These are phyloP conservation scores for Stomatorhinus ivindoensis DNA, from an alignment of 2,113 vertebrate species.

Conservation along the genomic window DNA sequence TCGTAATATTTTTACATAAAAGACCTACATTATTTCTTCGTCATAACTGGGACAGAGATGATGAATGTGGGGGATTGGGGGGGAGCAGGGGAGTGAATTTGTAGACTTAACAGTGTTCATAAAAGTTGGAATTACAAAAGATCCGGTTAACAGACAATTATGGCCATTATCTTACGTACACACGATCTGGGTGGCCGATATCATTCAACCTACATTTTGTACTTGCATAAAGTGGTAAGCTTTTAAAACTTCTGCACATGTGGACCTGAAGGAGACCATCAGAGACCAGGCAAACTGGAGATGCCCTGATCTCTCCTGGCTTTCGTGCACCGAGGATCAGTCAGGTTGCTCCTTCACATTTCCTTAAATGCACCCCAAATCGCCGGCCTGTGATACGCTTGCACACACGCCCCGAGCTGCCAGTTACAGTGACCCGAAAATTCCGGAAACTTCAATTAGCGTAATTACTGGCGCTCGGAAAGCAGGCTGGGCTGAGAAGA, in stretches of 20 bases:
- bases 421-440: not conserved
- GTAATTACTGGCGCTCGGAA: not conserved
- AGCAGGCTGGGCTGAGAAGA: not conserved
- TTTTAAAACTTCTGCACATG: not conserved
- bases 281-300: not conserved
- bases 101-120: not conserved
- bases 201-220: not conserved
- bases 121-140: not conserved
- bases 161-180: not conserved
- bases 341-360: not conserved
- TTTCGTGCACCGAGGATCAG: not conserved
- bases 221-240: not conserved
- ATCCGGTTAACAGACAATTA: not conserved
- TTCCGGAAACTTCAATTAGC: not conserved
- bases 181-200: not conserved
- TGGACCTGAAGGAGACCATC: not conserved
- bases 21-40: not conserved
- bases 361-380: not conserved
- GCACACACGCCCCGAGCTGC: not conserved
- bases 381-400: not conserved
- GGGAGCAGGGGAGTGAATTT: not conserved
- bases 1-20: conserved; percentile 7
- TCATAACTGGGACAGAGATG: conserved; percentile 3
- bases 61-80: not conserved
- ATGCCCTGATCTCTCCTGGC: not conserved